Evolutionary conservation across 2,888 invertebrate species (phyloP), one percentile per base, ranked within the genome.

Genomic region (Aplocera efformata): DNA sequence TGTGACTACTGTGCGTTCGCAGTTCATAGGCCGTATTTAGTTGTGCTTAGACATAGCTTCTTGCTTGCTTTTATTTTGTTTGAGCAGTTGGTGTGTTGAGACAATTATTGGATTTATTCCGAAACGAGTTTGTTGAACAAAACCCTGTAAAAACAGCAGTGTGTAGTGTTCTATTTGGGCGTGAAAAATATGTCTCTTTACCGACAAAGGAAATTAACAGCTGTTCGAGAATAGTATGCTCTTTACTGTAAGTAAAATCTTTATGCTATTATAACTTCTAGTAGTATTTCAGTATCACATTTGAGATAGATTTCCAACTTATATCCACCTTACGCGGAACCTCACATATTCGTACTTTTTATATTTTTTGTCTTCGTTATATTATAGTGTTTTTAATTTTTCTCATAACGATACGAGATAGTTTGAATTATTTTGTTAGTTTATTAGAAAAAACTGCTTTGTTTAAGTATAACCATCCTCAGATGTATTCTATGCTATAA

Each of bases 1-100:
- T 75, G 81, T 67, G 79, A 72, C 73, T 72, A 71, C 77, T 78
- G 85, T 86, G 86, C 85, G 84, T 83, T 86, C 84, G 84, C 77
- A 70, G 69, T 67, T 78, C 43, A 58, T 56, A 50, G 48, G 49
- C 60, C 43, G 41, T 58, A 60, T 55, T 56, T 44, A 57, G 47
- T 56, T 41, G 37, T 40, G 13, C 31, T n/a, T n/a, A n/a, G n/a
- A n/a, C n/a, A n/a, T n/a, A n/a, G n/a, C n/a, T n/a, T n/a, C 59
- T 38, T 48, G 53, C 50, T 7, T n/a, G 47, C 36, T 49, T 44
- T 52, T 42, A 53, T 53, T 51, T 57, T 46, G 43, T 43, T 53
- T 44, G 54, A 53, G 40, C 42, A 48, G 51, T 54, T 53, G 46
- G 56, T 66, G 65, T 53, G 50, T 51, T 45, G 31, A 51, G 32